Evolutionary conservation across 2,888 invertebrate species (phyloP), one percentile per base, ranked within the genome.

Genomic region (Heliconius cydno): DNA sequence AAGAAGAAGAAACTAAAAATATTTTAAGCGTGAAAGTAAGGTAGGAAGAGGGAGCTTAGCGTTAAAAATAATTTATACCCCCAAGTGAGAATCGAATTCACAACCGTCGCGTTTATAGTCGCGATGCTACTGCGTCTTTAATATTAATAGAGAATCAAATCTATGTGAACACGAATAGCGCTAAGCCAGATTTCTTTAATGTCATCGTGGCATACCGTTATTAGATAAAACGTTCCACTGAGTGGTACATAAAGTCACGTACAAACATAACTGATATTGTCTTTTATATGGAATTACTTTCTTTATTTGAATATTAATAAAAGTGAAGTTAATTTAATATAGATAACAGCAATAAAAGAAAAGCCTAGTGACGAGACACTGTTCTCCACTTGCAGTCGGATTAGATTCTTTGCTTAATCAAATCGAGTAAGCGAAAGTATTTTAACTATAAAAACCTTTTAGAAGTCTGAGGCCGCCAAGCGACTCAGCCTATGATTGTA

Each of bases 131-230:
- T 52, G 52, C 2, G 4, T 60, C 60, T n/a, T 0, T n/a, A n/a
- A 19, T 52, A n/a, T n/a, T n/a, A n/a, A n/a, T n/a, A n/a, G n/a
- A n/a, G n/a, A n/a, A 22, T 15, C 65, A 65, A 65, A 65, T 28
- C 65, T 28, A 28, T 65, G 6, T 28, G 30, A 65, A 65, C 3
- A 30, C 25, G 25, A 63, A 12, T 2, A 63, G 13, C 6, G 28
- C n/a, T 63, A 63, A 63, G 25, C 63, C 63, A 25, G 63, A 65
- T 65, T 25, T 65, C 65, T 63, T 63, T 28, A 65, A 19, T 65
- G 28, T 65, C 65, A 65, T 65, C 28, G 65, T 15, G 19, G 28
- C 28, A 30, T 28, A 65, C 65, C 15, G 65, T 65, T 65, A 65
- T 65, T 28, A 28, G 12, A 65, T 65, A 28, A 65, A 65, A 15